Conservation (phyloP, 2,888 invertebrate species). For the Ichneumoninae sp. region DNA sequence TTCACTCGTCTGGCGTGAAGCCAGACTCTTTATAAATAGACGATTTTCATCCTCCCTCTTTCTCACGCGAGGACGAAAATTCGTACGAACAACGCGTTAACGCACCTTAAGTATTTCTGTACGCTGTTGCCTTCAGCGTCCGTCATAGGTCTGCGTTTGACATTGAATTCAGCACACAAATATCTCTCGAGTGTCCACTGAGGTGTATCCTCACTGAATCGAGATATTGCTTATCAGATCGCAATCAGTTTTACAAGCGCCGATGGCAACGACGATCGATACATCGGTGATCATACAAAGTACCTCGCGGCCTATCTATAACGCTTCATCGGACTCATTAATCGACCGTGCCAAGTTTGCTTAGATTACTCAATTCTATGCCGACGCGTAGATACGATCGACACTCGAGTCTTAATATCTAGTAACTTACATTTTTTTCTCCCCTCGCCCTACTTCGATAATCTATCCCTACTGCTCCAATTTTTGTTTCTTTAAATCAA, state of each 20-base stretch:
- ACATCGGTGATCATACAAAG: background rate
- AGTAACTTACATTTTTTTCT: background rate
- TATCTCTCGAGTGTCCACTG: background rate
- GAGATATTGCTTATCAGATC: background rate
- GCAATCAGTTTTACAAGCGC: background rate
- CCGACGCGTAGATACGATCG: background rate
- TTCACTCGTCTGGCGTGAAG: conserved; percentile 47
- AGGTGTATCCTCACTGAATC: background rate
- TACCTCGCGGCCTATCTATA: background rate
- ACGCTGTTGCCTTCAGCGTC: background rate
- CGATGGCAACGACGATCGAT: background rate
- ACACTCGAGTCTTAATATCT: background rate
- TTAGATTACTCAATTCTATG: background rate
- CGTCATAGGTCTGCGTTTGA: background rate
- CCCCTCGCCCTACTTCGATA: too few species aligned
- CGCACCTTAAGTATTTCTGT: conserved; percentile 44
- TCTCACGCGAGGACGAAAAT: conserved; percentile 38
- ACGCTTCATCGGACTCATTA: background rate
- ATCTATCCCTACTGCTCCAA: too few species aligned
- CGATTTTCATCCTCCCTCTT: conserved; percentile 38
- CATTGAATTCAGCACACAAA: background rate
- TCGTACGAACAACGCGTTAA: conserved; percentile 43
- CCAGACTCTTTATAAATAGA: conserved; percentile 59
- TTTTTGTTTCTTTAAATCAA: too few species aligned
- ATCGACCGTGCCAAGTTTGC: background rate